Evolutionary conservation across 2,113 vertebrate genomes (phyloP), one percentile per base, ranked within the genome.

Genomic region (Shinisaurus crocodilurus): DNA sequence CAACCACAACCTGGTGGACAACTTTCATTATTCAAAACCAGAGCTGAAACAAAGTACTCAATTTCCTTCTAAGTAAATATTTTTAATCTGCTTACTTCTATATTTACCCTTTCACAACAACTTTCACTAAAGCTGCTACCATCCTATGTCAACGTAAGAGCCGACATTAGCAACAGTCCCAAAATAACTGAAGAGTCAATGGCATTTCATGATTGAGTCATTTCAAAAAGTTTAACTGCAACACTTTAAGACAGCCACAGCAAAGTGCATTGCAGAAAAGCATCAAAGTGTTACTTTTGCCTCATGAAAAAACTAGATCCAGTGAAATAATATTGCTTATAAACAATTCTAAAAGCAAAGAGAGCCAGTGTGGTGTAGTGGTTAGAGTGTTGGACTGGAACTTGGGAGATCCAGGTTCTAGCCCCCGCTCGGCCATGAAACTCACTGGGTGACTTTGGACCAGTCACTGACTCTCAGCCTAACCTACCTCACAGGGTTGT

Each of bases 291-390:
- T 32, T 9, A 50, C 7, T 50, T 69, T 50, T 57, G n/a, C 37
- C 15, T 20, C 29, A 34, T 4, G 5, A 45, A 20, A 40, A 77
- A 43, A 13, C 3, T 34, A 18, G 25, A 77, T 77, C 72, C 57
- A 77, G 6, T 18, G 7, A 77, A 86, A 40, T 16, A 82, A 69
- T 48, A 37, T 20, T 25, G 63, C 29, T 40, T 76, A 18, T 32
- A 80, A 88, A 25, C 60, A 48, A 37, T 87, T 87, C 75, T 72
- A 82, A 69, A 70, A 54, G 43, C n/a, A n/a, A n/a, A n/a, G n/a
- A n/a, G n/a, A n/a, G n/a, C n/a, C n/a, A n/a, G n/a, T n/a, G n/a
- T n/a, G n/a, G n/a, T n/a, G n/a, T n/a, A n/a, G n/a, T n/a, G n/a
- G n/a, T n/a, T n/a, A n/a, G n/a, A n/a, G n/a, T n/a, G n/a, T n/a